Evolutionary conservation across 2,888 invertebrate species (phyloP), one percentile per base, ranked within the genome.

Genomic region (Dynastes grantii): DNA sequence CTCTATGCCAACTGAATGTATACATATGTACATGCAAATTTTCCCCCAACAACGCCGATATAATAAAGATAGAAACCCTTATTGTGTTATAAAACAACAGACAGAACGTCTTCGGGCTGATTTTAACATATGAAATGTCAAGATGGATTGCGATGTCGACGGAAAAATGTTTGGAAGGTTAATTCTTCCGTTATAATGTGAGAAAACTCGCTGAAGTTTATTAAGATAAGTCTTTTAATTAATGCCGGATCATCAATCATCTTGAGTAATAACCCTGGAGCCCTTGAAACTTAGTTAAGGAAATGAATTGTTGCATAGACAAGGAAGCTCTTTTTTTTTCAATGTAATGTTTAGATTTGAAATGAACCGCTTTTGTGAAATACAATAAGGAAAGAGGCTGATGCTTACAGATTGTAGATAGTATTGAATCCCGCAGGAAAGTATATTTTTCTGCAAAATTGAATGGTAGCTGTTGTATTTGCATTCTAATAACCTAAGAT

Each of bases 221-320:
- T 58, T 58, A 58, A 58, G 55, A 58, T 58, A 58, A 58, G 55
- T 58, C 6, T 58, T 58, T 58, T 58, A 58, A 58, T 58, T 58
- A 58, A 22, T 58, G 55, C 55, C 22, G 22, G 16, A 16, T 58
- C 55, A 58, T 58, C 55, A 58, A 58, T 58, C 55, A 58, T 58
- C 22, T 58, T 58, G 55, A 22, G 8, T 22, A 27, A 22, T 58
- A 58, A 8, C 8, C 55, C 1, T 11, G 45, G 22, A 22, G 55
- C 8, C 22, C 22, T 58, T 58, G 5, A 6, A 58, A 58, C 27
- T 58, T 58, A 58, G 22, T 58, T 58, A 22, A 58, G 55, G 2
- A 9, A 58, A 58, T 58, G 55, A 22, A 5, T 58, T 58, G 16
- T 8, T 58, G 22, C 22, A 5, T 16, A 22, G 22, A 5, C 55